These are phyloP conservation scores for Microcebus griseorufus DNA, from an alignment of 2,113 vertebrate genomes.

Conservation along the genomic window DNA sequence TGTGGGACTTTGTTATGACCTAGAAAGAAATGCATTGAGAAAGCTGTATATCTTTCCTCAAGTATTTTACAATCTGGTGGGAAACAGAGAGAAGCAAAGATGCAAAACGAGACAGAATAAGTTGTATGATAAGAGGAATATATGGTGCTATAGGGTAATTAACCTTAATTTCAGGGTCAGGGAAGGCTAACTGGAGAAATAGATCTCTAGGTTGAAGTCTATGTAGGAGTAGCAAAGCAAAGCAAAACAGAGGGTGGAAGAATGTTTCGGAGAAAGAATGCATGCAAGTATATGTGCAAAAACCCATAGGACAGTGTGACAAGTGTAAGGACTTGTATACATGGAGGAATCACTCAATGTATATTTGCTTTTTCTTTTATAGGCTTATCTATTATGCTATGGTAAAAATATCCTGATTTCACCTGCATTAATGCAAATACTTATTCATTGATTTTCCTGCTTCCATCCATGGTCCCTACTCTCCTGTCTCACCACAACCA, in stretches of 20 bases:
- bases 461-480: background rate
- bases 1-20: background rate
- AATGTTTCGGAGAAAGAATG: background rate
- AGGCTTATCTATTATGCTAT: background rate
- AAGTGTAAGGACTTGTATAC: background rate
- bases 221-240: background rate
- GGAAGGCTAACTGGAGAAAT: background rate
- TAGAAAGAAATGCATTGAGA: background rate
- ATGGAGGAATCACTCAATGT: accelerated
- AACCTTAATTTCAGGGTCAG: background rate
- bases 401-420: background rate
- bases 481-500: background rate
- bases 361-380: background rate
- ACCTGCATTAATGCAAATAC: background rate
- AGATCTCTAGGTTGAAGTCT: background rate
- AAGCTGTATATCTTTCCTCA: background rate
- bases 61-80: background rate
- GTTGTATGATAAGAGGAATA: background rate
- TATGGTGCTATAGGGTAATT: background rate
- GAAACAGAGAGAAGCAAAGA: background rate
- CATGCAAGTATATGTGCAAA: background rate
- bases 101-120: background rate
- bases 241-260: background rate
- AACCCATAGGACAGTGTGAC: no score
- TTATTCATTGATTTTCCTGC: background rate